Evolutionary conservation across 2,113 vertebrate genomes (phyloP).

Genomic region (Nibea coibor): DNA sequence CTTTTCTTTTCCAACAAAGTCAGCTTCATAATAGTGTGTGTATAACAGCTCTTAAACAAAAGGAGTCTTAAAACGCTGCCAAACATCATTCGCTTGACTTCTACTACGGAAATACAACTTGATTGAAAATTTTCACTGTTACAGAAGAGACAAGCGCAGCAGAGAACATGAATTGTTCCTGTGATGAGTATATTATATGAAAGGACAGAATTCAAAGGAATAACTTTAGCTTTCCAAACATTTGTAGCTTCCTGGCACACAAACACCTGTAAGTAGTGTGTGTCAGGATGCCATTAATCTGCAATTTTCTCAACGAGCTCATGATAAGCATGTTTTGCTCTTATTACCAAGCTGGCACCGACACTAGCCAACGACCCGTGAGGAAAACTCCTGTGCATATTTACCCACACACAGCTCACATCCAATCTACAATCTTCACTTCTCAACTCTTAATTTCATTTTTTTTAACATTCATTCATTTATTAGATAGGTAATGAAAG

Average conservation of each 20-base stretch:
- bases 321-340: background rate
- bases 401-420: background rate
- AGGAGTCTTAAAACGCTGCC: conserved; percentile 32
- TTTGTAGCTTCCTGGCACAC: conserved; percentile 3
- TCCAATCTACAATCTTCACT: background rate
- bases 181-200: background rate
- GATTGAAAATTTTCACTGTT: conserved; percentile 19
- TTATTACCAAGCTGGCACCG: background rate
- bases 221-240: conserved; percentile 3
- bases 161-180: background rate
- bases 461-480: background rate
- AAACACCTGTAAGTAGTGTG: background rate
- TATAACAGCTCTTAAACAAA: conserved; percentile 20
- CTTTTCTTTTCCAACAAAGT: conserved; percentile 4
- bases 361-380: too few species aligned
- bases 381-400: background rate
- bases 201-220: background rate
- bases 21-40: conserved; percentile 34
- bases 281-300: conserved; percentile 5
- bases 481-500: background rate
- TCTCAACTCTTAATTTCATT: too few species aligned
- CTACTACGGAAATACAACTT: conserved; percentile 12
- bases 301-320: background rate
- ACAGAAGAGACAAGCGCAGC: background rate
- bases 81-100: conserved; percentile 43